Evolutionary conservation across 2,113 vertebrate species (phyloP).

Genomic region (Rhinogobius similis): DNA sequence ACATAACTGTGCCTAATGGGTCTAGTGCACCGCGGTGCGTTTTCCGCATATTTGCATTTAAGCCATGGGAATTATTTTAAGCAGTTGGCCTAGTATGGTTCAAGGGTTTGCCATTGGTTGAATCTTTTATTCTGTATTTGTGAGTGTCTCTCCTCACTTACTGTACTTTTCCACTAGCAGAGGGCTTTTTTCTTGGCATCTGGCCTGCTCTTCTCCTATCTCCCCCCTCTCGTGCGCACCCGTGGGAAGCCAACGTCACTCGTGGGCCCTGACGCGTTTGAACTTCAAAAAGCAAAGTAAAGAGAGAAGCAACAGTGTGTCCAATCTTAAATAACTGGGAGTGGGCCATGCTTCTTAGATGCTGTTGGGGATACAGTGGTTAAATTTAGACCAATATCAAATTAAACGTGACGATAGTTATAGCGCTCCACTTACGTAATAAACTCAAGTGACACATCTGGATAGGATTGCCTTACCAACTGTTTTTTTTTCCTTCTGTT

Average conservation of each 20-base stretch:
- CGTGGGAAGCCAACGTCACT: slow-evolving; percentile 50
- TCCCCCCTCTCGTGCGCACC: slow-evolving; percentile 20
- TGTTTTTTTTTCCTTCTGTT: slow-evolving; percentile 1
- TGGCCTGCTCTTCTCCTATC: slow-evolving; percentile 39
- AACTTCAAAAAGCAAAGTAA: slow-evolving; percentile 8
- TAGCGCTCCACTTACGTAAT: background rate
- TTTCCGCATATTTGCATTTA: background rate
- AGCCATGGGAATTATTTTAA: background rate
- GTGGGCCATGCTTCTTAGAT: background rate
- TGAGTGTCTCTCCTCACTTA: slow-evolving; percentile 5
- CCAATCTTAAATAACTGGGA: slow-evolving; percentile 1
- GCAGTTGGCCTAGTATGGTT: background rate
- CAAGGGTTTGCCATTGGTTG: background rate
- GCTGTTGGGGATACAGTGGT: background rate
- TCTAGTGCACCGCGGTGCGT: background rate
- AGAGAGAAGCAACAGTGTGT: slow-evolving; percentile 7
- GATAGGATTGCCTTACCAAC: background rate
- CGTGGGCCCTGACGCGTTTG: slow-evolving; percentile 23
- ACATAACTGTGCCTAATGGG: slow-evolving; percentile 45
- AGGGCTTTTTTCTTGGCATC: slow-evolving; percentile 58
- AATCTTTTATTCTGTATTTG: background rate
- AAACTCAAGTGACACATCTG: background rate
- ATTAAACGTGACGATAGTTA: background rate
- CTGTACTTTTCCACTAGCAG: slow-evolving; percentile 75
- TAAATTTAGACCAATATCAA: slow-evolving; percentile 6